A percentile compares a stretch with the other conserved stretches of the same genome.
These are phyloP conservation scores for Prionailurus viverrinus DNA, from an alignment of 2,113 vertebrate genomes.

Conservation along the genomic window DNA sequence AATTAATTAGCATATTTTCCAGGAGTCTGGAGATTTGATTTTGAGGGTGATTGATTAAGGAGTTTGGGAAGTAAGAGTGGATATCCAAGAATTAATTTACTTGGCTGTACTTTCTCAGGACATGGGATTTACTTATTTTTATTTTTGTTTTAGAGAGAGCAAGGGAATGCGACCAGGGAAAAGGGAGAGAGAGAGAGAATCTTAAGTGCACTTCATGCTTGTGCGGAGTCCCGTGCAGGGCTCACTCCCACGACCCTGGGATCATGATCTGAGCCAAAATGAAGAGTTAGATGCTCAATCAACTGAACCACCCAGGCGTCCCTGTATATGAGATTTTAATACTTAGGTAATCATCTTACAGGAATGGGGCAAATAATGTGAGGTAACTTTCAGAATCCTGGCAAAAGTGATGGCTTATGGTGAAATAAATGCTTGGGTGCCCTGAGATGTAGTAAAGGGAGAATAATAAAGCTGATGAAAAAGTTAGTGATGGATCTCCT, in stretches of 20 bases:
- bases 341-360: background rate
- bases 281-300: too few relatives aligned
- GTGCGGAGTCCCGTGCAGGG: too few relatives aligned
- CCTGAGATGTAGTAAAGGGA: background rate
- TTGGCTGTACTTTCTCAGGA: background rate
- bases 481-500: background rate
- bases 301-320: too few relatives aligned
- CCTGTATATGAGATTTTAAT: background rate
- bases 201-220: too few relatives aligned
- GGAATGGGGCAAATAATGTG: background rate
- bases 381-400: background rate
- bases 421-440: background rate
- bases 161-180: too few relatives aligned
- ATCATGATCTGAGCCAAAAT: too few relatives aligned
- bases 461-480: background rate
- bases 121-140: background rate
- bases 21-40: background rate
- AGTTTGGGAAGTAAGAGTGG: background rate
- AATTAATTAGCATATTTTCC: background rate
- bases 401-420: background rate
- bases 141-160: too few relatives aligned
- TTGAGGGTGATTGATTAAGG: background rate
- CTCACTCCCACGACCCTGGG: too few relatives aligned
- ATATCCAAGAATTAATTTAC: conserved; percentile 34
- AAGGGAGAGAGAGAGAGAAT: too few relatives aligned